Percentiles rank a stretch among this genome's conserved stretches.
Conservation (phyloP, 2,797 vertebrate species). For the Lepus oiostolus region DNA sequence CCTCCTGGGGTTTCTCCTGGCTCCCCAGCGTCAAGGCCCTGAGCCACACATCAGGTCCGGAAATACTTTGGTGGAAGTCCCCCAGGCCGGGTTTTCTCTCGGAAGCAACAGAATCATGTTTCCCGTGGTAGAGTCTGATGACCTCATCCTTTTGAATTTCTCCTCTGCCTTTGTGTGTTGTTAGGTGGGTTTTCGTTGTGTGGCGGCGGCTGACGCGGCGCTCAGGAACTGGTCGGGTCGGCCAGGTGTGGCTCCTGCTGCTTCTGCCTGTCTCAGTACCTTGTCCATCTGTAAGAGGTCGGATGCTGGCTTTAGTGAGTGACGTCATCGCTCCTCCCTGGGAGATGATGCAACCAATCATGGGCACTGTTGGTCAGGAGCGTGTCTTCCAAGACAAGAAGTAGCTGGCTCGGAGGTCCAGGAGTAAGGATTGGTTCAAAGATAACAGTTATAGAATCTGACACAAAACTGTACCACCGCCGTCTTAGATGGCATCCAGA, state of each 20-base stretch:
- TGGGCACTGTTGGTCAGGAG: neutral
- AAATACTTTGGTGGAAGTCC: constrained; percentile 93
- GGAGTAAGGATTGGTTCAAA: neutral
- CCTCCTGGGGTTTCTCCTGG: constrained; percentile 92
- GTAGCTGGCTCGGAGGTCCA: neutral
- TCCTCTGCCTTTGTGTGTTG: constrained; percentile 95
- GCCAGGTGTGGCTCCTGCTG: constrained; percentile 93
- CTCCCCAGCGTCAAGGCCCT: constrained; percentile 93
- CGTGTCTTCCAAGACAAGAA: neutral
- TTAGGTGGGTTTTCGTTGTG: constrained; percentile 93
- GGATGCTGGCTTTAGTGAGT: neutral
- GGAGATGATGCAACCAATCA: constrained; percentile 3
- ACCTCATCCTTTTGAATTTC: constrained; percentile 92
- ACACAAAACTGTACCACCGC: neutral
- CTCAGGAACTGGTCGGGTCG: constrained; percentile 94
- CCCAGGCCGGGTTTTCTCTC: constrained; percentile 92
- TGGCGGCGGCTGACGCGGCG: constrained; percentile 90
- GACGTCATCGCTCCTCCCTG: neutral
- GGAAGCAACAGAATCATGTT: constrained; percentile 95
- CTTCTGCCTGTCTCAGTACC: constrained; percentile 92
- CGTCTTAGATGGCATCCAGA: neutral
- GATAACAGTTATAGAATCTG: neutral
- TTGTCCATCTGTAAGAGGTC: constrained; percentile 90
- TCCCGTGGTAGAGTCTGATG: constrained; percentile 93
- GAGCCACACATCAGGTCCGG: constrained; percentile 94